A percentile compares a stretch with the other conserved stretches of the same genome.
These are phyloP conservation scores for Luscinia megarhynchos DNA, from an alignment of 2,797 vertebrate species.

Conservation along the genomic window DNA sequence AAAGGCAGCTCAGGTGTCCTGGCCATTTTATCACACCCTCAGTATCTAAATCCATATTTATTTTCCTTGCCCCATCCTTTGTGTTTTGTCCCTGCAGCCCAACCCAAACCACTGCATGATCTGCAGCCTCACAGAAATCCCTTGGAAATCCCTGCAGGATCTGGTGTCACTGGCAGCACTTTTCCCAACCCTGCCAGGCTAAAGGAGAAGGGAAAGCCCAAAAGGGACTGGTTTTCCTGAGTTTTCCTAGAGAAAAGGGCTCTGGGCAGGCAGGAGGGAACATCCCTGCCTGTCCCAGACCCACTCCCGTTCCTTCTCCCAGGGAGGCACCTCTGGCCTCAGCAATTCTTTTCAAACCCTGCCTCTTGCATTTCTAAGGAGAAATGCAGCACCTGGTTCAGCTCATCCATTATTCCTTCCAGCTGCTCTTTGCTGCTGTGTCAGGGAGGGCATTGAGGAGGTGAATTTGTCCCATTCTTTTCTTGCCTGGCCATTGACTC, in stretches of 20 bases:
- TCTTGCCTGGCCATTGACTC: conserved; percentile 3
- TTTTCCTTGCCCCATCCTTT: not conserved
- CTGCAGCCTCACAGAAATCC: not conserved
- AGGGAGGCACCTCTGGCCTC: not conserved
- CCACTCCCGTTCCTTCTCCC: not conserved
- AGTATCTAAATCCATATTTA: not conserved
- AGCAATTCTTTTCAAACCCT: not conserved
- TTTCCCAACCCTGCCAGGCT: not conserved
- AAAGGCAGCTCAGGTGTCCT: not conserved
- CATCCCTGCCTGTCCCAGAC: not conserved
- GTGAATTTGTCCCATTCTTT: not conserved
- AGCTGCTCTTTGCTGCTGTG: conserved; percentile 10
- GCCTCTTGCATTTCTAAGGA: not conserved
- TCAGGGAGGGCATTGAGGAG: not conserved
- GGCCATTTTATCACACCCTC: rapidly evolving
- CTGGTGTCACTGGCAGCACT: not conserved
- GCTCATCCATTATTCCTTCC: conserved; percentile 36
- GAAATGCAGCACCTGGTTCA: not conserved
- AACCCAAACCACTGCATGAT: rapidly evolving
- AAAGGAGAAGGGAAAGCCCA: not conserved
- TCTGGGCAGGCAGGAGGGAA: not conserved
- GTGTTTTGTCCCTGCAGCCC: not conserved
- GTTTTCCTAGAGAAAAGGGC: not conserved
- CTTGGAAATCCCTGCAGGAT: not conserved
- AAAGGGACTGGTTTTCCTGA: not conserved